Percentiles rank a stretch among this genome's conserved stretches.
Evolutionary conservation across 2,113 vertebrate genomes (phyloP).

Genomic region (Notechis scutatus): DNA sequence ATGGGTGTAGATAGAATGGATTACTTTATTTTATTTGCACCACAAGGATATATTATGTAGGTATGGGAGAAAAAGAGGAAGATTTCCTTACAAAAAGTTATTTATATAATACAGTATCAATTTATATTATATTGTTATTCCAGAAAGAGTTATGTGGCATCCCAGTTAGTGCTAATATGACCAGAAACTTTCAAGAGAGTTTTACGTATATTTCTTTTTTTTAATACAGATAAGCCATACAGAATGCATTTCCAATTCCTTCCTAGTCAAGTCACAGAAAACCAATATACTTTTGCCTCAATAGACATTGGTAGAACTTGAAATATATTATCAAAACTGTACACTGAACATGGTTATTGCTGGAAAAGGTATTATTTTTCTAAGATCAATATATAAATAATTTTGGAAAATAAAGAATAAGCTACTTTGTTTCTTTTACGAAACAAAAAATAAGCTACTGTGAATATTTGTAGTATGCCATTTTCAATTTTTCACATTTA

Average conservation of each 20-base stretch:
- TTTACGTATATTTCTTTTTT: conserved; percentile 27
- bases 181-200: conserved; percentile 27
- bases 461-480: not conserved
- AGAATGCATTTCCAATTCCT: not conserved
- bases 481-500: not conserved
- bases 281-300: not conserved
- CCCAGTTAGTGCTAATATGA: conserved; percentile 26
- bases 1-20: conserved; percentile 33
- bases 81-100: conserved; percentile 30
- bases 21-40: conserved; percentile 32
- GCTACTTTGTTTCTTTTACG: conserved; percentile 1
- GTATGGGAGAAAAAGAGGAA: conserved; percentile 15
- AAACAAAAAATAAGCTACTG: not conserved
- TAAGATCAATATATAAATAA: not conserved
- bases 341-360: not conserved
- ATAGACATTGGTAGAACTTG: not conserved
- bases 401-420: conserved; percentile 12
- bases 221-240: not conserved
- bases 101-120: conserved; percentile 37
- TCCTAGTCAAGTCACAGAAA: not conserved
- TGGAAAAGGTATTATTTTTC: not conserved
- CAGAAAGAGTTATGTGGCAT: not conserved
- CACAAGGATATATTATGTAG: conserved; percentile 28
- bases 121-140: conserved; percentile 25
- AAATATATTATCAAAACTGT: not conserved